Evolutionary conservation across 2,797 vertebrate species (phyloP).

Genomic region (Potorous gilbertii): DNA sequence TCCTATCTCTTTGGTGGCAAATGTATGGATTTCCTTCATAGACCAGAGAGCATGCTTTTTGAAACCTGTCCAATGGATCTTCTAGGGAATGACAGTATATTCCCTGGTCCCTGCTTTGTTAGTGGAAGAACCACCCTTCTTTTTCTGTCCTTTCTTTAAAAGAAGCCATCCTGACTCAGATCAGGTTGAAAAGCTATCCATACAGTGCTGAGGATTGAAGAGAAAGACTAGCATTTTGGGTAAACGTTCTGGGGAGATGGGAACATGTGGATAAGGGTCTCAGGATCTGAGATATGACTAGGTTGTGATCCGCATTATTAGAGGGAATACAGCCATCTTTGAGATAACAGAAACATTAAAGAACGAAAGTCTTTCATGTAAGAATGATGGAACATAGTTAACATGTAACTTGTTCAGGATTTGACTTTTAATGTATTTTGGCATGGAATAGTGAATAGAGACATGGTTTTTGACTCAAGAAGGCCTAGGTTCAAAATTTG

Average conservation of each 20-base stretch:
- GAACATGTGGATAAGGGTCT: background rate
- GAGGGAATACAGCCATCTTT: background rate
- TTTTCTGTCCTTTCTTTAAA: background rate
- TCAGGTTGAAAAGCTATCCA: background rate
- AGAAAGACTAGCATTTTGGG: background rate
- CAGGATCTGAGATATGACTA: background rate
- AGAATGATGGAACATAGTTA: background rate
- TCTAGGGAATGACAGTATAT: background rate
- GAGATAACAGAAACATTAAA: background rate
- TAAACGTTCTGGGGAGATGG: background rate
- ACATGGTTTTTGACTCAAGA: background rate
- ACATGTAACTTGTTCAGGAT: background rate
- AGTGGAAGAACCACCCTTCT: background rate
- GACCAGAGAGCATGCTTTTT: background rate
- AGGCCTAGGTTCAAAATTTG: background rate
- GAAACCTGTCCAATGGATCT: background rate
- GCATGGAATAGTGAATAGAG: background rate
- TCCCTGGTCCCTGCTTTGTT: background rate
- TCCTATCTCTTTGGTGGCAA: background rate
- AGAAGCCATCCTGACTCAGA: background rate
- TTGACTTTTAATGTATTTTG: background rate
- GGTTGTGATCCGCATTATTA: background rate
- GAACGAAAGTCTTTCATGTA: background rate
- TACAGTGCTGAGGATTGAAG: background rate
- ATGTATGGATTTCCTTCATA: background rate